phyloP scores from a whole-genome alignment of 2,797 vertebrate species.

The Anableps anableps region DNA sequence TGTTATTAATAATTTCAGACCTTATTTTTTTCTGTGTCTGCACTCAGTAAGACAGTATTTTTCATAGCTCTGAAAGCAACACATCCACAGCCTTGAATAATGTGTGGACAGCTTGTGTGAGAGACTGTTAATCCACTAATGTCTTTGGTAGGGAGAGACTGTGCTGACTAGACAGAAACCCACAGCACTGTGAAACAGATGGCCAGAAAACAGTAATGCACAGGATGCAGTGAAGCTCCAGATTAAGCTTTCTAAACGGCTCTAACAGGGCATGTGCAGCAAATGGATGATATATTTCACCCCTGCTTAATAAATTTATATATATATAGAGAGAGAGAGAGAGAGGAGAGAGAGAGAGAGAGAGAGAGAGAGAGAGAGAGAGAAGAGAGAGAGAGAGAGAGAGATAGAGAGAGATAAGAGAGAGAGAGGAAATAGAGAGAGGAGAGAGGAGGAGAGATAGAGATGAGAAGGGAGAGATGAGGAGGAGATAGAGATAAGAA shows the following conservation, averaged over 20 bases:
- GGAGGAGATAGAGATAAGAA: too few species aligned
- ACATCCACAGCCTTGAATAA: constrained; percentile 68
- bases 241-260: constrained; percentile 46
- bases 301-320: constrained; percentile 13
- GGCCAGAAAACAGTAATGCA: constrained; percentile 53
- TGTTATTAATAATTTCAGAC: not conserved
- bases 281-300: constrained; percentile 37
- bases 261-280: constrained; percentile 27
- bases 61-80: constrained; percentile 34
- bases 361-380: too few species aligned
- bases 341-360: too few species aligned
- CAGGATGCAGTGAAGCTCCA: constrained; percentile 43
- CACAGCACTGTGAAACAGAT: constrained; percentile 59
- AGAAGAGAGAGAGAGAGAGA: too few species aligned
- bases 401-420: too few species aligned
- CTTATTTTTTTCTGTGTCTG: constrained; percentile 3
- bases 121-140: constrained; percentile 71
- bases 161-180: constrained; percentile 71
- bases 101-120: constrained; percentile 63
- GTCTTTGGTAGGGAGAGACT: constrained; percentile 56
- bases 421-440: too few species aligned
- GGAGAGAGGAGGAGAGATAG: too few species aligned
- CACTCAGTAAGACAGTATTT: constrained; percentile 24
- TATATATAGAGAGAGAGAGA: too few species aligned
- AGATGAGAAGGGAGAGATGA: too few species aligned